Evolutionary conservation across 1,140 invertebrate genomes (phyloP).

Genomic region (Wasmannia auropunctata): DNA sequence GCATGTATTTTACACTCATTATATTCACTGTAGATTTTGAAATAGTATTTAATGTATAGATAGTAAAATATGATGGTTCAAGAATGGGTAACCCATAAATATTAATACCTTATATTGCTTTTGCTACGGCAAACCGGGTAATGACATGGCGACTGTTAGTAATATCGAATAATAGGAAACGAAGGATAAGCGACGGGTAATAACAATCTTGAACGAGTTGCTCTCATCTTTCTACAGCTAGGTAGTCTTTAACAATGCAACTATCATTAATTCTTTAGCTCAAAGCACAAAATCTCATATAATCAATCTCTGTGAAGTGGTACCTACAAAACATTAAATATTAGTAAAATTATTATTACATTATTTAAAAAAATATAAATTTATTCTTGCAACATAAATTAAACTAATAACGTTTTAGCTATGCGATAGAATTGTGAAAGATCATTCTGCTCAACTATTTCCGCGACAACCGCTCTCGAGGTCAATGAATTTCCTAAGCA

Average conservation of each 20-base stretch:
- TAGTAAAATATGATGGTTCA: slow-evolving; percentile 66
- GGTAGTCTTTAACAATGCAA: slow-evolving; percentile 38
- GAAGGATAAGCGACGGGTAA: slow-evolving; percentile 38
- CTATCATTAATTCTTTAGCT: slow-evolving; percentile 42
- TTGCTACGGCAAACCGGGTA: slow-evolving; percentile 43
- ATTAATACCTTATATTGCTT: slow-evolving; percentile 78
- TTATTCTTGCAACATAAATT: neutral
- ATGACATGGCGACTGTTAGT: slow-evolving; percentile 49
- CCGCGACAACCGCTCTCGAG: slow-evolving; percentile 14
- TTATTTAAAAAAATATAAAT: slow-evolving; percentile 23
- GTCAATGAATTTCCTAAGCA: slow-evolving; percentile 75
- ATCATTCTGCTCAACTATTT: slow-evolving; percentile 51
- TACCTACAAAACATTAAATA: neutral
- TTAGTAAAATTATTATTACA: neutral
- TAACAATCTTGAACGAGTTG: slow-evolving; percentile 46
- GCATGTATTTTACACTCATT: slow-evolving; percentile 20
- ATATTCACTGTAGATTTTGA: slow-evolving; percentile 10
- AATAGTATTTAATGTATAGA: slow-evolving; percentile 80
- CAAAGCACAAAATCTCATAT: slow-evolving; percentile 38
- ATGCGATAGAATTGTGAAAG: slow-evolving; percentile 3
- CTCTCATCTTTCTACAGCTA: slow-evolving; percentile 36
- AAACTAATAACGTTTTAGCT: slow-evolving; percentile 22
- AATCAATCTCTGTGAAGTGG: slow-evolving; percentile 26
- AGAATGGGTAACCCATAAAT: slow-evolving; percentile 73
- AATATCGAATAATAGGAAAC: slow-evolving; percentile 64